Conservation (phyloP, 2,888 invertebrate species). For the Cephus runcator region DNA sequence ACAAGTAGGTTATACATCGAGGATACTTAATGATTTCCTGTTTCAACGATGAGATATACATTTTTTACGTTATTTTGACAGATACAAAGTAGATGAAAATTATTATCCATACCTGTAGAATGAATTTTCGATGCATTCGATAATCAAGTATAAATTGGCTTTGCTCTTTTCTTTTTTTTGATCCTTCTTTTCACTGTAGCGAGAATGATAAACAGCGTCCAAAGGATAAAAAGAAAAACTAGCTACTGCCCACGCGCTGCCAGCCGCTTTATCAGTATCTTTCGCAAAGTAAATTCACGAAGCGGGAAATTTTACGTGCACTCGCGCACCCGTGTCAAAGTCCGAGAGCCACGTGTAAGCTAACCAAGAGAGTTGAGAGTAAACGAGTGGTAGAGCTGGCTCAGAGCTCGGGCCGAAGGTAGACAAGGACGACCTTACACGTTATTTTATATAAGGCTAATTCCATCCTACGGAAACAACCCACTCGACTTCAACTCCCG, state of each 20-base stretch:
- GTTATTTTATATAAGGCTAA: not conserved
- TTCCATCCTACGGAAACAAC: not conserved
- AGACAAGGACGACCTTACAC: not conserved
- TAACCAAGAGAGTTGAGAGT: not conserved
- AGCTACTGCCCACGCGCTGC: not conserved
- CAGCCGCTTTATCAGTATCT: not conserved
- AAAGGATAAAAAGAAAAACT: not conserved
- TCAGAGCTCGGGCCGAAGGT: not conserved
- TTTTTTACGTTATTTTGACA: not conserved
- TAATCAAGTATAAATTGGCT: not conserved
- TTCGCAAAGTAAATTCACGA: not conserved
- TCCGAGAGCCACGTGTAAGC: not conserved
- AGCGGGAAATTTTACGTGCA: not conserved
- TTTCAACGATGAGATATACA: not conserved
- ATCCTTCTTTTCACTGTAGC: not conserved
- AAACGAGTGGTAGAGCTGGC: not conserved
- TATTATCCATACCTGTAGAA: not conserved
- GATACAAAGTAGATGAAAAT: not conserved
- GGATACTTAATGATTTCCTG: not conserved
- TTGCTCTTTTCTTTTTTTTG: not conserved
- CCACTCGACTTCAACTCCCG: not conserved
- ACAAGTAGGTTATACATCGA: not conserved
- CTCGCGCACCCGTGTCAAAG: not conserved
- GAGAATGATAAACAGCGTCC: not conserved
- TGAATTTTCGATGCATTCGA: not conserved